phyloP scores from a whole-genome alignment of 2,797 vertebrate genomes.

The Sebastes minor region DNA sequence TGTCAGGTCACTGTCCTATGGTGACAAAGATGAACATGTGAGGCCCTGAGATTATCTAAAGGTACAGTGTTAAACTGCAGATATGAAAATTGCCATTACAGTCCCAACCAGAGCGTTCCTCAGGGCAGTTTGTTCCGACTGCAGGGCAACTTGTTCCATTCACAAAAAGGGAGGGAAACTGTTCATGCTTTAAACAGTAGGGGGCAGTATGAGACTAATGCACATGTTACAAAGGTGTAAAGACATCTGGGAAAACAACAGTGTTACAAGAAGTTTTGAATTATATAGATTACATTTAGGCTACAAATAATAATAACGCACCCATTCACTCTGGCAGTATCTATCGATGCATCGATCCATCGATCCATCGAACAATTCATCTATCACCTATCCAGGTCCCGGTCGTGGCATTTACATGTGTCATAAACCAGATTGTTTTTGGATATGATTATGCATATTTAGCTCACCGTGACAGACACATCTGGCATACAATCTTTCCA shows the following conservation, averaged over 20 bases:
- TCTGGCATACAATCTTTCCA: no score
- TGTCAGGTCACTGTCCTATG: no score
- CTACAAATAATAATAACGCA: background rate
- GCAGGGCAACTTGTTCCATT: background rate
- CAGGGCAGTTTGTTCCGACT: background rate
- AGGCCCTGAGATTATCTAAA: no score
- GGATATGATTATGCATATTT: background rate
- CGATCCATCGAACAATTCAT: background rate
- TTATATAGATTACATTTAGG: background rate
- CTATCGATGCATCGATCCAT: background rate
- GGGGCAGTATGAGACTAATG: conserved; percentile 9
- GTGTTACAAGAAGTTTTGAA: background rate
- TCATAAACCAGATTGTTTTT: background rate
- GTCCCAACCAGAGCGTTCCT: background rate
- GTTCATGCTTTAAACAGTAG: background rate
- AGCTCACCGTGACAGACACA: background rate
- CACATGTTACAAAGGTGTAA: background rate
- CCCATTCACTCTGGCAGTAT: background rate
- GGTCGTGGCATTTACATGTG: background rate
- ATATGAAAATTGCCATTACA: no score
- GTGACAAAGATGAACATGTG: no score
- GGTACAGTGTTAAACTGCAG: no score
- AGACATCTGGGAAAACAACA: background rate
- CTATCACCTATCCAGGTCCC: background rate
- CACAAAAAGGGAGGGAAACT: background rate